Conservation (phyloP, 1,140 invertebrate genomes). For the Hycleus phaleratus region DNA sequence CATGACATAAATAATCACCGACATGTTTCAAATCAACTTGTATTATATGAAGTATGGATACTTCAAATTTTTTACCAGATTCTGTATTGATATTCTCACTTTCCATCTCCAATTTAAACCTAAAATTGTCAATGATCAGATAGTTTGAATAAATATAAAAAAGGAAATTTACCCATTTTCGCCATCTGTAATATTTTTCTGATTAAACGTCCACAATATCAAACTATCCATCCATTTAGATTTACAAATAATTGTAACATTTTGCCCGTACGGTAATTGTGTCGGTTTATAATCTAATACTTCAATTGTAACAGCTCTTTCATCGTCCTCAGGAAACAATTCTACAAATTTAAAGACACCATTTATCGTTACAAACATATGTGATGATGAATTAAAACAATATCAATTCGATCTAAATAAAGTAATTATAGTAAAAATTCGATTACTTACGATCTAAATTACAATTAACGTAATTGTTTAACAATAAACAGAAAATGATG, state of each 20-base stretch:
- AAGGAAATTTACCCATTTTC: slow-evolving; percentile 30
- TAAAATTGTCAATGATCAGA: slow-evolving; percentile 19
- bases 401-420: too few relatives aligned
- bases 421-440: too few relatives aligned
- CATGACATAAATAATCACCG: slow-evolving; percentile 45
- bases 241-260: slow-evolving; percentile 43
- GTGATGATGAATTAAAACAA: background rate
- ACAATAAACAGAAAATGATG: slow-evolving; percentile 27
- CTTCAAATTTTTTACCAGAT: slow-evolving; percentile 40
- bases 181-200: slow-evolving; percentile 41
- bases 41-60: slow-evolving; percentile 37
- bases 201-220: slow-evolving; percentile 42
- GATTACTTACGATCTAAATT: slow-evolving; percentile 28
- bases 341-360: slow-evolving; percentile 9
- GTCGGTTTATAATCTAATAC: slow-evolving; percentile 21
- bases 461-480: slow-evolving; percentile 22
- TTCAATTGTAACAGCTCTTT: slow-evolving; percentile 7
- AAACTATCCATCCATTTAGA: slow-evolving; percentile 37
- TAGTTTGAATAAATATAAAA: background rate
- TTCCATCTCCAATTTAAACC: slow-evolving; percentile 37
- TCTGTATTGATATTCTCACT: slow-evolving; percentile 37
- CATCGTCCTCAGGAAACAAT: slow-evolving; percentile 20
- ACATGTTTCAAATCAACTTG: slow-evolving; percentile 42
- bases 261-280: slow-evolving; percentile 38
- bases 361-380: too few relatives aligned